phyloP scores from a whole-genome alignment of 1,140 invertebrate genomes.

The Drosophila triauraria region DNA sequence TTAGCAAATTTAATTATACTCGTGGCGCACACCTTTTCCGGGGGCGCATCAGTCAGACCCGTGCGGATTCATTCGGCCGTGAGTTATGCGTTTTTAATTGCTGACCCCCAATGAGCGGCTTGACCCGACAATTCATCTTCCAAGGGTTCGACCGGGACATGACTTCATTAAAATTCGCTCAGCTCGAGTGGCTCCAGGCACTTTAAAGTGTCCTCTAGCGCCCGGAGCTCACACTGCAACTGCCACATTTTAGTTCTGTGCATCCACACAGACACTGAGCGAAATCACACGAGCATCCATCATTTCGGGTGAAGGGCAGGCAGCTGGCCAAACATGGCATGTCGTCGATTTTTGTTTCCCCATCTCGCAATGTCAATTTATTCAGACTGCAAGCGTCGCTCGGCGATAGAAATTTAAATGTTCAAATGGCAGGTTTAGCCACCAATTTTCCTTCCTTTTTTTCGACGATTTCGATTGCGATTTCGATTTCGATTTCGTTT shows the following conservation, averaged over 20 bases:
- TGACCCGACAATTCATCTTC: conserved; percentile 71
- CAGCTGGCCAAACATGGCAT: conserved; percentile 31
- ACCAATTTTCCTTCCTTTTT: conserved; percentile 15
- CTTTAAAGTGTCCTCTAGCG: conserved; percentile 29
- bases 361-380: conserved; percentile 43
- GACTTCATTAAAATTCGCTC: conserved; percentile 63
- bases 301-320: conserved; percentile 1
- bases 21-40: conserved; percentile 25
- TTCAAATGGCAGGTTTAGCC: conserved; percentile 39
- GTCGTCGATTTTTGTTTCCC: conserved; percentile 23
- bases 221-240: conserved; percentile 22
- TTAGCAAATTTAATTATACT: conserved; percentile 75
- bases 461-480: background rate
- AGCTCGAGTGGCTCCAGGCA: conserved; percentile 38
- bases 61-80: conserved; percentile 50
- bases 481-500: conserved; percentile 30
- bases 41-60: conserved; percentile 11
- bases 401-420: conserved; percentile 51
- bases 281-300: conserved; percentile 19
- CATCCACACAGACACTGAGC: conserved; percentile 23
- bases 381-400: conserved; percentile 21
- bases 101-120: conserved; percentile 50
- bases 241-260: conserved; percentile 17
- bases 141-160: conserved; percentile 30
- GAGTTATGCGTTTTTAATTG: conserved; percentile 82